phyloP scores from a whole-genome alignment of 2,888 invertebrate species.

The Chironomus riparius region DNA sequence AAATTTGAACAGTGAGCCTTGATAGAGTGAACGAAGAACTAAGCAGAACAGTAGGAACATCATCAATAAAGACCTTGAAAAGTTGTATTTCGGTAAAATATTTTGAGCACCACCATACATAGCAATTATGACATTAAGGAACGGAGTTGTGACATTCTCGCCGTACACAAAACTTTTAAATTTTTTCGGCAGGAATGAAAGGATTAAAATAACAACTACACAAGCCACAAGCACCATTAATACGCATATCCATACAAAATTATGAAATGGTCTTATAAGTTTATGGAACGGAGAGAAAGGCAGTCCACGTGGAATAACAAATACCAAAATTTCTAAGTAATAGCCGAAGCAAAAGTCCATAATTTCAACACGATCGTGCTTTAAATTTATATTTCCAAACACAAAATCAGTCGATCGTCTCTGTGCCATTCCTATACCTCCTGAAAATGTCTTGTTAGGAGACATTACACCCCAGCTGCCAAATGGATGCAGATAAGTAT shows the following conservation, averaged over 20 bases:
- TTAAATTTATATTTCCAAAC: neutral
- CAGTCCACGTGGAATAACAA: neutral
- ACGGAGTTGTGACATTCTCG: neutral
- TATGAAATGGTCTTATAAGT: neutral
- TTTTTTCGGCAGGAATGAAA: neutral
- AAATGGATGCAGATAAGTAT: neutral
- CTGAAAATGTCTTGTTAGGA: neutral
- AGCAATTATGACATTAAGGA: neutral
- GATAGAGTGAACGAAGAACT: neutral
- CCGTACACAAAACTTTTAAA: neutral
- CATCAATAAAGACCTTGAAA: neutral
- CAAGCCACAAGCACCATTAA: neutral
- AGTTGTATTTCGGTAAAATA: constrained; percentile 5
- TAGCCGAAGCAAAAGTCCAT: neutral
- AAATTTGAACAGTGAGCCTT: neutral
- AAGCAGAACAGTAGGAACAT: neutral
- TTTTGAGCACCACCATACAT: neutral
- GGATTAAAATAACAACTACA: neutral
- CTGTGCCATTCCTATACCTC: neutral
- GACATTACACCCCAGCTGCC: neutral
- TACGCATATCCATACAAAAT: neutral
- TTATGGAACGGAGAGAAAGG: neutral
- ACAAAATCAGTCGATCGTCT: neutral
- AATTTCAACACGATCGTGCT: neutral
- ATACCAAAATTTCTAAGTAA: neutral